Evolutionary conservation across 2,888 invertebrate genomes (phyloP), one percentile per base, ranked within the genome.

Genomic region (Syrista parreyssii): DNA sequence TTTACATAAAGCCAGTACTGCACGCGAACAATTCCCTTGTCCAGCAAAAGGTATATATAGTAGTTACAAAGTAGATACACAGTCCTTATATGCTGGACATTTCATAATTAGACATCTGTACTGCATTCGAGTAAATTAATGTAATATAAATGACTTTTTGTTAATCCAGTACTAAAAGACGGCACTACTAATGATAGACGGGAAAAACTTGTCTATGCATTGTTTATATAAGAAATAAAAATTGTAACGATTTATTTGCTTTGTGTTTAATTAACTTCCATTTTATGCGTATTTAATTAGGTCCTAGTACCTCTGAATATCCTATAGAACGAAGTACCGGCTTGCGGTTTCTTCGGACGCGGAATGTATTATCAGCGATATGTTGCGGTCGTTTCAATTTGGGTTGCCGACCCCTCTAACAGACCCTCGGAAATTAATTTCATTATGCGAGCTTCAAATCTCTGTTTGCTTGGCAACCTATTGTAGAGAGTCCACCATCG

Each of bases 291-390:
- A 15, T 55, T 55, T 2, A 55, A 55, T 55, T 55, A 55, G 9
- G 55, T 55, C 9, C 55, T 2, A 55, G 1, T 23, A 9, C 6
- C 9, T 23, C 23, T 23, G 55, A 55, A 55, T 55, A 55, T 23
- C 23, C 9, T 9, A 1, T 23, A 23, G 55, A 55, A 55, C 9
- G 23, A 55, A 55, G 1, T 55, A 23, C 0, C 23, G 55, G 9
- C 23, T 55, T 2, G 55, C 23, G 55, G 55, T 2, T 55, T 23
- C 55, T 55, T 23, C 23, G 23, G 77, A 71, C 77, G 55, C 71
- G 77, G 55, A 77, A 77, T 69, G 77, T 77, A 77, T 77, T 77
- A 77, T 77, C 77, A 71, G 68, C 77, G 77, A 77, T 77, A 77
- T 75, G 77, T 77, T 77, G 77, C 35, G 77, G 77, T 77, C 71